Base-by-base conservation (phyloP, 2,797 vertebrate species). In the Spea hammondii region DNA sequence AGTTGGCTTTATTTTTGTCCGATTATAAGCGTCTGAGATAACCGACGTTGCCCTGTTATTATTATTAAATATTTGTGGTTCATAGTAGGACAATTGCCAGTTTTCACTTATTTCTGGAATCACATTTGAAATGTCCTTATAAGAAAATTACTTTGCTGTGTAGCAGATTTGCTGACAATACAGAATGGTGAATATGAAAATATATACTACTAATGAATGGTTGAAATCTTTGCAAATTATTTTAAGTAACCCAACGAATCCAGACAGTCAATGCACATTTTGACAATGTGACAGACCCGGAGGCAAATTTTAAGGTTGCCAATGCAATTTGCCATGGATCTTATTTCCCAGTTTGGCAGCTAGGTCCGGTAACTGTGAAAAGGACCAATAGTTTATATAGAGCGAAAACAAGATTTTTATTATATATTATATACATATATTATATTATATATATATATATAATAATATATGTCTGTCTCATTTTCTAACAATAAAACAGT, bases 261-360 rank as follows among this genome's bases (percentile, higher is more conserved):
- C 78, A 79, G 72, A 60, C 78, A 74, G 71, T 59, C 78, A 62
- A 55, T 59, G 70, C 70, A 82, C 65, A 62, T 77, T 72, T 70
- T 82, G 79, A 82, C 74, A 82, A 54, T 72, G 62, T 82, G 79
- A 82, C 79, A 82, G 74, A 82, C 74, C 79, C 79, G 68, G 69
- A 81, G 79, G 79, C 79, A 81, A 81, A 82, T 77, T 68, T 62
- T 72, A 67, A 77, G 50, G 67, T 70, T 82, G 80, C 75, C 75
- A 82, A 74, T 69, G 65, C 75, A 82, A 82, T 82, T 82, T 70
- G 80, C 75, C 72, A 82, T 73, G 75, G 80, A 73, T 82, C 65
- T 70, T 67, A 11, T 73, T 80, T 78, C 80, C 65, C 72, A 54
- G 70, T 78, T 82, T 82, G 80, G 75, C 75, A 82, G 70, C 53